A percentile compares a stretch with the other conserved stretches of the same genome.
These are phyloP conservation scores for Acrocephalus scirpaceus DNA, from an alignment of 2,797 vertebrate species.

Conservation along the genomic window DNA sequence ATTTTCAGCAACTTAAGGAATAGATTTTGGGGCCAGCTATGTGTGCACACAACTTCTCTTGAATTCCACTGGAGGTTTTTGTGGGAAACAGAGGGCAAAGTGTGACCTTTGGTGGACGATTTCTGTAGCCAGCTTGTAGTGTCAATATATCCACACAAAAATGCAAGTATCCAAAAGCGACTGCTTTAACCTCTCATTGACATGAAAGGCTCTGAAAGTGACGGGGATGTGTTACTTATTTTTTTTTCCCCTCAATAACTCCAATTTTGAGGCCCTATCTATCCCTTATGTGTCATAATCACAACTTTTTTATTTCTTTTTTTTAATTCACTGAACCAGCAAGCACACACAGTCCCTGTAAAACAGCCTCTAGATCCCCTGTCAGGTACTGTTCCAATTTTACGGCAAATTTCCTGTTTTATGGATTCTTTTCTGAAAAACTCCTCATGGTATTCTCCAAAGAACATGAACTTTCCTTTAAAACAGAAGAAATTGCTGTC, in stretches of 20 bases:
- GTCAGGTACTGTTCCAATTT: conserved; percentile 62
- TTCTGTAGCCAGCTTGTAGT: background rate
- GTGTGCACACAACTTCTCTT: background rate
- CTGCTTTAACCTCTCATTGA: conserved; percentile 18
- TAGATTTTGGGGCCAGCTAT: background rate
- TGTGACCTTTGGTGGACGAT: background rate
- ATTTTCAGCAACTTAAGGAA: conserved; percentile 56
- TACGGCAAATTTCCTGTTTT: conserved; percentile 65
- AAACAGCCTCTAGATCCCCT: conserved; percentile 33
- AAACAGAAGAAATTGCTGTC: background rate
- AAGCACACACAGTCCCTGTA: background rate
- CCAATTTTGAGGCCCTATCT: background rate
- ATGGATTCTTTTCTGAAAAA: conserved; percentile 67
- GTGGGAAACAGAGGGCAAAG: background rate
- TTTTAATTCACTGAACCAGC: background rate
- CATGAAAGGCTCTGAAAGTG: background rate
- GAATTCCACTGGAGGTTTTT: background rate
- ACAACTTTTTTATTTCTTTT: background rate
- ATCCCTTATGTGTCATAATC: background rate
- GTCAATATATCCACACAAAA: background rate
- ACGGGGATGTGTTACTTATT: background rate
- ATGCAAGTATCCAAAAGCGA: background rate
- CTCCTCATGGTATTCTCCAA: conserved; percentile 1
- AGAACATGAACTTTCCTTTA: conserved; percentile 47
- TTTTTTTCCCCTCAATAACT: background rate